phyloP scores from a whole-genome alignment of 2,797 vertebrate genomes.

The Molothrus ater region DNA sequence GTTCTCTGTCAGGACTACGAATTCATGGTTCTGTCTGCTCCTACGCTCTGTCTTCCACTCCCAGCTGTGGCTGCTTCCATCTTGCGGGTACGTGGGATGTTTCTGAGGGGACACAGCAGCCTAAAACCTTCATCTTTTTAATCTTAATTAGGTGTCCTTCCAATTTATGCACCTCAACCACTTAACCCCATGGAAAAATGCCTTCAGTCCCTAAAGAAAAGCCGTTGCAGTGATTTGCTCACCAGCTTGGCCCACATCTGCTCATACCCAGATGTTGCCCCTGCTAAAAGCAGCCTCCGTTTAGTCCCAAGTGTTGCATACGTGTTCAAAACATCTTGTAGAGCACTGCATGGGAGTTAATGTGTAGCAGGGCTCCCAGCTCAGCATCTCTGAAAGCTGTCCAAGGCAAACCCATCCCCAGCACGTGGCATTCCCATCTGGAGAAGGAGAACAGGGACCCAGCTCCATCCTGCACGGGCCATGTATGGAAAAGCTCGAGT shows the following conservation, averaged over 20 bases:
- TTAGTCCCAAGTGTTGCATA: not conserved
- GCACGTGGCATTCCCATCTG: not conserved
- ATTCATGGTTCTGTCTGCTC: not conserved
- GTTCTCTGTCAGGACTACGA: conserved; percentile 23
- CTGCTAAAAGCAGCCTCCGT: not conserved
- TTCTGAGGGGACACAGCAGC: not conserved
- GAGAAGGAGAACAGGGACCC: not conserved
- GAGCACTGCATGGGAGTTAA: not conserved
- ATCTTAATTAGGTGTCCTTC: not conserved
- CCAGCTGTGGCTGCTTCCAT: not conserved
- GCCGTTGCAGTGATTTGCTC: not conserved
- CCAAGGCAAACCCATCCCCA: conserved; percentile 21
- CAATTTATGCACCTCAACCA: not conserved
- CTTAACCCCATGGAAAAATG: not conserved
- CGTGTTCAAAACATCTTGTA: not conserved
- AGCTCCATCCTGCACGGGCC: not conserved
- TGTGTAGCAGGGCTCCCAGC: not conserved
- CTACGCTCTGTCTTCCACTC: not conserved
- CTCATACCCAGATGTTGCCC: not conserved
- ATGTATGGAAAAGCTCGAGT: conserved; percentile 14
- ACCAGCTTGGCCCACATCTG: not conserved
- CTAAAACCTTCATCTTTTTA: not conserved
- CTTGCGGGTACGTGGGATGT: rapidly evolving
- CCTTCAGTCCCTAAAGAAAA: not conserved
- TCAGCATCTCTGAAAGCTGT: conserved; percentile 12